Evolutionary conservation across 2,888 invertebrate species (phyloP).

Genomic region (Nomada lathburiana): DNA sequence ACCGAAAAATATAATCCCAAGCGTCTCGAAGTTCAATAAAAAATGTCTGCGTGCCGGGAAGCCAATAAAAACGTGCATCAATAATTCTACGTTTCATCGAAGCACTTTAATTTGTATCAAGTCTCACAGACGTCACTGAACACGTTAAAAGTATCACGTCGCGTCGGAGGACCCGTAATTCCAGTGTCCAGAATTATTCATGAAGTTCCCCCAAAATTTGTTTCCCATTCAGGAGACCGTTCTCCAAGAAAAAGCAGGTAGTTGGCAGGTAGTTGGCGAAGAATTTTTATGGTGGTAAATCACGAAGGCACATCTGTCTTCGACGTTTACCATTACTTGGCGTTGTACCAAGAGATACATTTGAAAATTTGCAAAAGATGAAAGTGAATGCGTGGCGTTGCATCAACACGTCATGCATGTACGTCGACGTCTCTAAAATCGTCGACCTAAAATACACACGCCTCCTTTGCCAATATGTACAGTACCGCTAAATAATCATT

Average conservation of each 20-base stretch:
- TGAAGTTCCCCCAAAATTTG: neutral
- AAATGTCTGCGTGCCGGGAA: neutral
- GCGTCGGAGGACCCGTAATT: neutral
- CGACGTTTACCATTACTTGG: slow-evolving; percentile 9
- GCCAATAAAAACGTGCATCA: neutral
- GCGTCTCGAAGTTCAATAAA: slow-evolving; percentile 1
- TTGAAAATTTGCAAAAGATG: slow-evolving; percentile 12
- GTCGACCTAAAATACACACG: slow-evolving; percentile 6
- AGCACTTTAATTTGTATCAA: neutral
- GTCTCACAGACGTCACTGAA: neutral
- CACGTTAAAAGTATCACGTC: neutral
- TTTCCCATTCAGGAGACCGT: slow-evolving; percentile 1
- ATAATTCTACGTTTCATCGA: neutral
- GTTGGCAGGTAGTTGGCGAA: slow-evolving; percentile 38
- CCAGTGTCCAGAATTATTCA: slow-evolving; percentile 26
- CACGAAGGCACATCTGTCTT: slow-evolving; percentile 6
- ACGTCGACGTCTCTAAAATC: neutral
- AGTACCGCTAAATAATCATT: no score
- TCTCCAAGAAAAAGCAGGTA: slow-evolving; percentile 28
- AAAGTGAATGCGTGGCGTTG: slow-evolving; percentile 22
- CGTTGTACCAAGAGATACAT: slow-evolving; percentile 27
- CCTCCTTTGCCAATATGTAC: neutral
- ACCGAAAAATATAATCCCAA: no score
- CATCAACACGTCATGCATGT: neutral
- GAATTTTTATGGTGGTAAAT: slow-evolving; percentile 50